phyloP scores from a whole-genome alignment of 2,888 invertebrate species.

The Cecidostiba fungosa region DNA sequence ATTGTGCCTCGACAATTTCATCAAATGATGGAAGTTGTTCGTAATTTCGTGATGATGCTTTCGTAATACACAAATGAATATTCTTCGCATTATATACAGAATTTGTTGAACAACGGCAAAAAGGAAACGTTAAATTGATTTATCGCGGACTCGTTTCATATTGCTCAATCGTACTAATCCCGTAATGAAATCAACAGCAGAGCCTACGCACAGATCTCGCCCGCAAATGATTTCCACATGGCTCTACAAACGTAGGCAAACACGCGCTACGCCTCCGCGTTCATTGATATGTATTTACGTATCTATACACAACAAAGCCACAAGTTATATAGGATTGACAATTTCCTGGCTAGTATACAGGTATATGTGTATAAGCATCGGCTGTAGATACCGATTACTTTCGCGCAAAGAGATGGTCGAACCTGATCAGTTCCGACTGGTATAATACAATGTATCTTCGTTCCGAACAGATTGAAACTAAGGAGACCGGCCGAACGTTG shows the following conservation, averaged over 20 bases:
- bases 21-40: too few relatives aligned
- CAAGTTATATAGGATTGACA: not conserved
- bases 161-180: slow-evolving; percentile 8
- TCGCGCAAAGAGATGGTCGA: slow-evolving; percentile 64
- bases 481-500: slow-evolving; percentile 62
- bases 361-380: not conserved
- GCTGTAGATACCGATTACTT: slow-evolving; percentile 67
- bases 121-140: not conserved
- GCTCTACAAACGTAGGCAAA: not conserved
- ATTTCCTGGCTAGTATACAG: not conserved
- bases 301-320: not conserved
- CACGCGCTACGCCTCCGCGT: not conserved
- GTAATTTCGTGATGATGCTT: too few relatives aligned
- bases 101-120: not conserved
- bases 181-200: not conserved
- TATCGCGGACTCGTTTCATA: not conserved
- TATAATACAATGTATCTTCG: slow-evolving; percentile 65
- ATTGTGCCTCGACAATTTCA: not conserved
- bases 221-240: not conserved
- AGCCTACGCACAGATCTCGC: not conserved
- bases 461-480: slow-evolving; percentile 66
- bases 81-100: too few relatives aligned
- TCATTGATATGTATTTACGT: not conserved
- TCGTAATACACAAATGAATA: too few relatives aligned
- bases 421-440: slow-evolving; percentile 62